Evolutionary conservation across 2,888 invertebrate genomes (phyloP).

Genomic region (Acanthopleura granulata): DNA sequence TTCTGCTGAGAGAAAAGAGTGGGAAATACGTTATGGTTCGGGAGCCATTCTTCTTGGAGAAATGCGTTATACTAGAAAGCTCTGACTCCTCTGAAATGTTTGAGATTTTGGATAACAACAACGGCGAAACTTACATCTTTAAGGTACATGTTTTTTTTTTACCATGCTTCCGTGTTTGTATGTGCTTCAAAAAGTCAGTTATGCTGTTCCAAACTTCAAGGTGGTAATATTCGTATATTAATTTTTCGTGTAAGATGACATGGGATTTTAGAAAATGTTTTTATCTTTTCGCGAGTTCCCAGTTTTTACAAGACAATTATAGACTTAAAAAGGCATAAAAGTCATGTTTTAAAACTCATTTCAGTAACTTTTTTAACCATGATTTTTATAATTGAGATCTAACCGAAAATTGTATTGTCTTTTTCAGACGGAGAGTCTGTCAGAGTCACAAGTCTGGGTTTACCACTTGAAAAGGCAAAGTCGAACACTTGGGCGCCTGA

Average conservation of each 20-base stretch:
- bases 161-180: background rate
- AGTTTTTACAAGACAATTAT: no score
- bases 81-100: background rate
- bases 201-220: background rate
- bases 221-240: no score
- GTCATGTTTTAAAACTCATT: no score
- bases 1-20: conserved; percentile 90
- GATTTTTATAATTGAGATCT: no score
- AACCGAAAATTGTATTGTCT: background rate
- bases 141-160: background rate
- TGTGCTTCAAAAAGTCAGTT: background rate
- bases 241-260: no score
- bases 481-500: background rate
- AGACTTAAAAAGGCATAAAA: no score
- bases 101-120: background rate
- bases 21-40: conserved; percentile 87
- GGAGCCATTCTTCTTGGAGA: background rate
- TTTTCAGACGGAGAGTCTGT: conserved; percentile 2
- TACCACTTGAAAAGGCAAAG: conserved; percentile 11
- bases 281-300: no score
- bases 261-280: no score
- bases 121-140: background rate
- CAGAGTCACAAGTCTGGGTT: conserved; percentile 15
- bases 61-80: background rate
- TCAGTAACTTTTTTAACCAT: no score